A percentile compares a stretch with the other conserved stretches of the same genome.
Conservation (phyloP, 2,113 vertebrate species). For the Calypte anna region DNA sequence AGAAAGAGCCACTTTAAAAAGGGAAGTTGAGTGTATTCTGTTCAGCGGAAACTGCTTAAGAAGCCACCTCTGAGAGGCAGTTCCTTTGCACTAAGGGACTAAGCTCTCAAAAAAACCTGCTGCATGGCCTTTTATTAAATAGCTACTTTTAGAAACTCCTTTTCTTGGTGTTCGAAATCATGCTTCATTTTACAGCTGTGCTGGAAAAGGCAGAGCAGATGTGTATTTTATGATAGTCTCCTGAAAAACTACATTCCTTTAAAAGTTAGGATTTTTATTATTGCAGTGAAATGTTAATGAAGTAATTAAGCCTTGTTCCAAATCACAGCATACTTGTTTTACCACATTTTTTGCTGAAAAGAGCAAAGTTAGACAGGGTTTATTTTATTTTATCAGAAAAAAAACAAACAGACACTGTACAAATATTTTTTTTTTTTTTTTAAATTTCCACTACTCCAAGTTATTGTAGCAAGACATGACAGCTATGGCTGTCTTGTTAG, state of each 20-base stretch:
- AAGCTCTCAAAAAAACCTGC: not conserved
- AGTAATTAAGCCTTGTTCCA: not conserved
- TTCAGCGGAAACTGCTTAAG: conserved; percentile 35
- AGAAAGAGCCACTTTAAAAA: conserved; percentile 19
- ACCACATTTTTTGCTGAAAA: not conserved
- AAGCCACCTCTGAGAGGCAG: conserved; percentile 29
- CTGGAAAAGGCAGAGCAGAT: not conserved
- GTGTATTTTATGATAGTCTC: not conserved
- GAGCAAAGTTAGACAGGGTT: not conserved
- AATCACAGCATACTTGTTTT: not conserved
- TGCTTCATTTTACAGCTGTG: not conserved
- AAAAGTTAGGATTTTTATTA: not conserved
- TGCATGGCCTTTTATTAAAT: not conserved
- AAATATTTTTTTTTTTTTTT: not conserved
- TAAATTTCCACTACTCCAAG: not conserved
- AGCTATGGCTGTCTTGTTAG: not conserved
- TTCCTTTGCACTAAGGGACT: not conserved
- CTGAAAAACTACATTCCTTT: not conserved
- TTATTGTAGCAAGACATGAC: not conserved
- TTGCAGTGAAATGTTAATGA: not conserved
- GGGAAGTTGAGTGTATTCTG: conserved; percentile 33
- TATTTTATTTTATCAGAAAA: not conserved
- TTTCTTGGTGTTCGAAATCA: not conserved
- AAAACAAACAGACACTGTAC: not conserved
- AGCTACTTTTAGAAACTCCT: not conserved